Base-by-base conservation (phyloP, 2,113 vertebrate genomes). In the Forbesichthys papilliferus region DNA sequence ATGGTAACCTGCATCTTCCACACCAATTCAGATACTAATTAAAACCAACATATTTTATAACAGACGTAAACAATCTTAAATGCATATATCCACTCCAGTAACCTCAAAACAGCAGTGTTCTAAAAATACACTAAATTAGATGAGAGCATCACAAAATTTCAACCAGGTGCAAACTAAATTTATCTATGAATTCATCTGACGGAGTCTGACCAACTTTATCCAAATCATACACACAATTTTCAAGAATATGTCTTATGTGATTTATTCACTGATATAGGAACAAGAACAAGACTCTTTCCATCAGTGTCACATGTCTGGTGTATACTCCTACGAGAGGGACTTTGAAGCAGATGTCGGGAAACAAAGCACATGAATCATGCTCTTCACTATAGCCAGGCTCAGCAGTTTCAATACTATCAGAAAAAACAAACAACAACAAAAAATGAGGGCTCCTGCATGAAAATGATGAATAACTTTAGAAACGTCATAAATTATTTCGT, bases 391-490 rank as follows among this genome's bases (percentile, higher is more conserved):
- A 90, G 90, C 83, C 81, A 90, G 85, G 91, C 78, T 94, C 92
- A 96, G 93, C 93, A 92, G 69, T 94, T 96, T 93, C 82, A 84
- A 81, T 87, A 84, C 78, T 72, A 51, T 33, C 67, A 57, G 76
- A 88, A 93, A 93, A 87, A 81, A 69, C 85, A 88, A 88, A 93
- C 93, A 87, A 69, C 85, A 88, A 86, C 77, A 86, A 84, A 71
- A 88, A 82, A 85, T 59, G 70, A 84, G 81, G 81, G 76, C 72
- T 85, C 87, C 75, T 81, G 58, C n/a, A 84, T 77, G 83, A 90
- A 91, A 90, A 94, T 93, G 92, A 96, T 94, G 92, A 95, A 95
- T 92, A 94, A 91, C 90, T 91, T 86, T 59, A 78, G 90, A 88
- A 88, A 85, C 84, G 73, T 85, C 80, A 73, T 89, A 86, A 83